Conservation (phyloP, 2,113 vertebrate genomes). For the Edolisoma coerulescens region DNA sequence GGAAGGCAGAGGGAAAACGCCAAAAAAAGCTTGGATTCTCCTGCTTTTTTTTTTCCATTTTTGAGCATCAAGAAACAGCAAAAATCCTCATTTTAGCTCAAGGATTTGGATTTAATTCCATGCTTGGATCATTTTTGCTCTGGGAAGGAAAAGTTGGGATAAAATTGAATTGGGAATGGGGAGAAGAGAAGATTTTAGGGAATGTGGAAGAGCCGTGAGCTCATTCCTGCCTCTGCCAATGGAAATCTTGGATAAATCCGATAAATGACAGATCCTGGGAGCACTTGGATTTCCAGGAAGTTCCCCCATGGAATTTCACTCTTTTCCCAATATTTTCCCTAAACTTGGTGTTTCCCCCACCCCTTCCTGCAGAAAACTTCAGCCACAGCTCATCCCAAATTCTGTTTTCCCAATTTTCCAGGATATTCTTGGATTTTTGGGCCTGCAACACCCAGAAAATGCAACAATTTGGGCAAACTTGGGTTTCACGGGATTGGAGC, state of each 20-base stretch:
- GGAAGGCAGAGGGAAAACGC: not conserved
- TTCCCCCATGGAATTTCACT: rapidly evolving
- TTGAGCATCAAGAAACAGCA: not conserved
- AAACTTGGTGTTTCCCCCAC: rapidly evolving
- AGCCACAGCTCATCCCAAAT: not conserved
- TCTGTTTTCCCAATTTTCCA: rapidly evolving
- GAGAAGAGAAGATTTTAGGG: not conserved
- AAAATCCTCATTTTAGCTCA: slow-evolving; percentile 44
- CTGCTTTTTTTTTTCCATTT: not conserved
- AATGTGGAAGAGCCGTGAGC: not conserved
- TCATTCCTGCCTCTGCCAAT: not conserved
- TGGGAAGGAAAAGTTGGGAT: slow-evolving; percentile 45
- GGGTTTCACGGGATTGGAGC: not conserved
- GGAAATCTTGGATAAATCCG: not conserved
- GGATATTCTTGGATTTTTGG: not conserved
- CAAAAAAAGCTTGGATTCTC: slow-evolving; percentile 34
- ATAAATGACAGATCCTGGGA: not conserved
- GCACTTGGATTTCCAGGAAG: not conserved
- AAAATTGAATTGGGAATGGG: not conserved
- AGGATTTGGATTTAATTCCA: slow-evolving; percentile 57
- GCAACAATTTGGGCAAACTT: not conserved
- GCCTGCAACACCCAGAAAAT: not conserved
- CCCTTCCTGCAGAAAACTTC: not conserved
- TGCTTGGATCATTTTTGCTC: slow-evolving; percentile 43
- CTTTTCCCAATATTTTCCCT: not conserved